Base-by-base conservation (phyloP, 2,888 invertebrate species). In the Eretmocerus hayati region DNA sequence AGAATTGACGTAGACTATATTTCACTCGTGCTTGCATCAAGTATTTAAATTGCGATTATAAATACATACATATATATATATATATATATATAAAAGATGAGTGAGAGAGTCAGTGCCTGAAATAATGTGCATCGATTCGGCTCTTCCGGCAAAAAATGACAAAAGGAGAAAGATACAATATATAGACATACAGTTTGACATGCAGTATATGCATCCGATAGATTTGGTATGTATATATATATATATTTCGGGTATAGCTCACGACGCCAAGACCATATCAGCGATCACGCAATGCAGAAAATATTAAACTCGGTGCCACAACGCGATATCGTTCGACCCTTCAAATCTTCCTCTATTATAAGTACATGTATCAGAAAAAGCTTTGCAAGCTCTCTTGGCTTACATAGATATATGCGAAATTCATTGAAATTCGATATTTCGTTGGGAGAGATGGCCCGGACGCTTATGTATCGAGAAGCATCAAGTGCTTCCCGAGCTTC, bases 231-330 rank as follows among this genome's bases (percentile, higher is more conserved):
- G 26, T 26, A 26, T 26, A 26, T 26, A 26, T 11, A 9, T 1
- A 11, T 26, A 11, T 26, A 11, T 26, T 11, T 11, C 26, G 26
- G 26, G 8, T 1, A 26, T 36, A 5, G 19, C 3, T 8, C 36
- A 6, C 4, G 9, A 9, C n/a, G 19, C 6, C 33, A 20, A 5
- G 40, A 41, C 42, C 42, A 42, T 49, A 36, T 46, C 46, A n/a
- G 31, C 38, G 53, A 58, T 57, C 60, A 59, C 59, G 60, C 58
- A 55, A 61, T 54, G 50, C 52, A 44, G 42, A 54, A 56, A 55
- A 56, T 56, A 58, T 58, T 52, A 57, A 58, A 58, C 52, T 56
- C 50, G 57, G 58, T 58, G 58, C 56, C 56, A 58, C 48, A 46
- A 48, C 49, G 58, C 55, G 58, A 58, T 54, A 55, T 59, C 59